phyloP scores from a whole-genome alignment of 2,797 vertebrate genomes.

The Sciurus vulgaris region DNA sequence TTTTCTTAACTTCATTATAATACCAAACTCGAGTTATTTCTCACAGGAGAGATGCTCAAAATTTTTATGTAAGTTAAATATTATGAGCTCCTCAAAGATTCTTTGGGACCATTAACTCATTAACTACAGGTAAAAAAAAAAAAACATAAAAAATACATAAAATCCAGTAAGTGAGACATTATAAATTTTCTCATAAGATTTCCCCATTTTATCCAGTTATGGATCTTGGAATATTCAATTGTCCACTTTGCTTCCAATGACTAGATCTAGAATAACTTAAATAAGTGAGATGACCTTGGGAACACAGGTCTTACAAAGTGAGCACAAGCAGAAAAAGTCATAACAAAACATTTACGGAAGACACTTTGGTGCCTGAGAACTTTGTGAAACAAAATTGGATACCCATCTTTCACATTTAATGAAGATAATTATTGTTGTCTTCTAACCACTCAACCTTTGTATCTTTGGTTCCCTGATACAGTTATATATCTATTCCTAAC shows the following conservation, averaged over 20 bases:
- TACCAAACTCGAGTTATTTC: neutral
- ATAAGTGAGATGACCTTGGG: neutral
- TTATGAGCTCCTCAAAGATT: neutral
- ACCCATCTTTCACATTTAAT: neutral
- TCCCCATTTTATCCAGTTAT: neutral
- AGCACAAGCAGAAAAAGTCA: neutral
- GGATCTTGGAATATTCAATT: neutral
- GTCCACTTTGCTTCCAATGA: neutral
- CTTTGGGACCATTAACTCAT: neutral
- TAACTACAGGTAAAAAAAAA: neutral
- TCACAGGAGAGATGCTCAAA: neutral
- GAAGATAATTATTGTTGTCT: neutral
- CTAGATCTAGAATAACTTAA: neutral
- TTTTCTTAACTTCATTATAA: neutral
- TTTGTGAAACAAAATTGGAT: neutral
- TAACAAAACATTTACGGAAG: neutral
- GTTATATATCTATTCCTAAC: neutral
- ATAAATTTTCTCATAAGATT: neutral
- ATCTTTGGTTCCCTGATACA: neutral
- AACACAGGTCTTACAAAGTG: neutral
- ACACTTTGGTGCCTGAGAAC: neutral
- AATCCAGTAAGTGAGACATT: neutral
- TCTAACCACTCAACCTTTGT: neutral
- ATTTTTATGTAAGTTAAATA: neutral
- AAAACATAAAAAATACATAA: neutral